Base-by-base conservation (phyloP, 37 sponge, comb jelly and placozoan species). In the Haliclona indistincta region DNA sequence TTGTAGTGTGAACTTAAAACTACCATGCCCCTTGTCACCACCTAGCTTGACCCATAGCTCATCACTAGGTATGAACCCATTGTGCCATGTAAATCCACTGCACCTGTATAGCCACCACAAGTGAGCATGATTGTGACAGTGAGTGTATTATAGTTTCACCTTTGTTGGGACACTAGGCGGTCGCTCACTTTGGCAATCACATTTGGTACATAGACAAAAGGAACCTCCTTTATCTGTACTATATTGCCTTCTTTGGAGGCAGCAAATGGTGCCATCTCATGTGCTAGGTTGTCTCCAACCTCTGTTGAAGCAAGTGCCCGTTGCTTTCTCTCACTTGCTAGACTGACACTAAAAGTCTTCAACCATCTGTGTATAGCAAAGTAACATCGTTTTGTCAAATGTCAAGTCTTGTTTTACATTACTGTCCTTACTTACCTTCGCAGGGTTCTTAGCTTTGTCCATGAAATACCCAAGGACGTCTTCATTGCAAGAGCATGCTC, bases 401-500 rank as follows among this genome's bases (percentile, higher is more conserved):
- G 13, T n/a, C 51, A 47, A 17, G 51, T 47, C 13, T 17, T 17
- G 51, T 47, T 47, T 47, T 47, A 47, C 51, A 15, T 47, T 10
- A 47, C 51, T 47, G 10, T 47, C 15, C 10, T 47, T 47, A 47
- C 51, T 47, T 68, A 68, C 70, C 70, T 68, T 68, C 70, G 34
- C 40, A 68, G 34, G 43, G 20, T 68, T 25, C 70, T 35, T 23
- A 68, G 47, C 38, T 41, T 68, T 20, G 19, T 68, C 43, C 45
- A 68, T 29, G 70, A 43, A 39, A 68, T 39, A 23, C 26, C 19
- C 70, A 68, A 39, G 47, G 19, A 40, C 20, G 70, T 22, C 43
- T 68, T 38, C 70, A 68, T 68, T 25, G 45, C 70, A 40, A 68
- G 70, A 10, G 13, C 51, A 17, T 47, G 51, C 15, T 47, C 51